Evolutionary conservation across 2,797 vertebrate species (phyloP), one percentile per base, ranked within the genome.

Genomic region (Myripristis jacobus): DNA sequence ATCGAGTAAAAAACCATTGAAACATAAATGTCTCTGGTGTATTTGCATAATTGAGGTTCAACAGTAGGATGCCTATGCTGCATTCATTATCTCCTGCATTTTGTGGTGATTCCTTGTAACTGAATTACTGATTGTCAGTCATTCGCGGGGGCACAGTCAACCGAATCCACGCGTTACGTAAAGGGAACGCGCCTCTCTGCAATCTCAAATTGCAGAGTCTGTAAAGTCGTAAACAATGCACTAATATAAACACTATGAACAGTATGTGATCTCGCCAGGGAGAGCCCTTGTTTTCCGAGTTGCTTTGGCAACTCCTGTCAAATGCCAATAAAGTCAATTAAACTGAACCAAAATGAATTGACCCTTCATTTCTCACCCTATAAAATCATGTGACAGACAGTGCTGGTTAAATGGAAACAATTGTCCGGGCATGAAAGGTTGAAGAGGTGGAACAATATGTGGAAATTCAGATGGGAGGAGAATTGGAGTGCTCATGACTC

Each of bases 131-230:
- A 41, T 41, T 41, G 16, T 76, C 81, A 83, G 84, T 87, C 83
- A 86, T 6, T n/a, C 44, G n/a, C 15, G 16, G 59, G 77, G 77
- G 43, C 58, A 48, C 72, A 19, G 57, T 65, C 74, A 67, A 81
- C 84, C 50, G 75, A 80, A 61, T 43, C 77, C 63, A 66, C 31
- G 71, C 47, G 68, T 88, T 88, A 87, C 27, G 6, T 85, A 83
- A 90, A 73, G 56, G 64, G 56, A 76, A 77, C 79, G 74, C 43
- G 71, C 75, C 66, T 79, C 70, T 73, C 73, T 27, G 52, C 65
- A 86, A 89, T 86, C 86, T 85, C 83, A 66, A 80, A 82, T 84
- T 80, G 75, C 70, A 64, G 60, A 82, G 79, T 72, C 12, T 80
- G 85, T 85, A 29, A 29, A 29, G 27, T 29, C 27, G 6, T 29